phyloP scores from a whole-genome alignment of 2,797 vertebrate genomes.

The Coregonus suidteri region DNA sequence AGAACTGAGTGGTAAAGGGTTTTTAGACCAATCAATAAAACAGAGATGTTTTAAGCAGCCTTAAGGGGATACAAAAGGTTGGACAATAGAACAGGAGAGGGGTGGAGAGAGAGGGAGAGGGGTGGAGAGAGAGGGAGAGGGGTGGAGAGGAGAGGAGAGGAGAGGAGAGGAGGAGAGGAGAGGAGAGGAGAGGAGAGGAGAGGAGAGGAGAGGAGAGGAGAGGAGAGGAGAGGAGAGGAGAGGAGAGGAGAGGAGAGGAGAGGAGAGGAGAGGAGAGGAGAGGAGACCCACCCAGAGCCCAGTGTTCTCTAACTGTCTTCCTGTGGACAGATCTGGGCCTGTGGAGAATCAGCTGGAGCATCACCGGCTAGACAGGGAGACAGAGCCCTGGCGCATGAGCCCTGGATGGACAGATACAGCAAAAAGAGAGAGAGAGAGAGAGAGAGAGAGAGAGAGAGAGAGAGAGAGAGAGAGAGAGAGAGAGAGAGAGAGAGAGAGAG shows the following conservation, averaged over 20 bases:
- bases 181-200: neutral
- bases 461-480: too few species aligned
- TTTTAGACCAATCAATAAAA: conserved; percentile 11
- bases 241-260: neutral
- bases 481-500: too few species aligned
- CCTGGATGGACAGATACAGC: conserved; percentile 36
- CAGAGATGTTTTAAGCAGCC: neutral
- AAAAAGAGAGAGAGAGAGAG: too few species aligned
- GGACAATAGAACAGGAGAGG: too few species aligned
- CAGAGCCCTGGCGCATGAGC: conserved; percentile 8
- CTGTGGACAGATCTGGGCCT: conserved; percentile 58
- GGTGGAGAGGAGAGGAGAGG: neutral
- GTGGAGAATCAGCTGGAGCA: conserved; percentile 40
- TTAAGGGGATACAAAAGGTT: neutral
- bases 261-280: neutral
- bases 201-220: neutral
- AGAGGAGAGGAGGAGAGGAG: neutral
- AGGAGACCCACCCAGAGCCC: neutral
- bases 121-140: too few species aligned
- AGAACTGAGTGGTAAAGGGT: neutral
- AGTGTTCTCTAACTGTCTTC: conserved; percentile 70
- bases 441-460: too few species aligned
- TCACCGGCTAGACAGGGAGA: conserved; percentile 13
- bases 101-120: neutral
- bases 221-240: neutral